Percentiles rank a stretch among this genome's conserved stretches.
Evolutionary conservation across 2,888 invertebrate species (phyloP).

Genomic region (Prostheceraeus crozeri): DNA sequence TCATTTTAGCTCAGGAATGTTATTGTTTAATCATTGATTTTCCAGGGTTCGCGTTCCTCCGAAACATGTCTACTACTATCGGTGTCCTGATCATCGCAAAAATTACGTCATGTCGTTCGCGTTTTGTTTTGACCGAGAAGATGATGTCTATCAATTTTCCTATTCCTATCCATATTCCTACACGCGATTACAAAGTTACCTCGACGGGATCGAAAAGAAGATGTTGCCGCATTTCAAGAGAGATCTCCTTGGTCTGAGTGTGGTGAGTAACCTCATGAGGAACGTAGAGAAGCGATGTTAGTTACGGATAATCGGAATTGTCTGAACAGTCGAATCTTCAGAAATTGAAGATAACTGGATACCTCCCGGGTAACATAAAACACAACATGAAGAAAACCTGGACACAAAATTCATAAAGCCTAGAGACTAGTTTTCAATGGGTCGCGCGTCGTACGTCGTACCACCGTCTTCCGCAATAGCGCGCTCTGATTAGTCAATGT

Average conservation of each 20-base stretch:
- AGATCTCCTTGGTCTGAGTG: conserved; percentile 59
- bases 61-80: conserved; percentile 80
- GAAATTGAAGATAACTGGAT: too few species aligned
- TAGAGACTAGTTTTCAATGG: too few species aligned
- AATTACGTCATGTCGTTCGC: conserved; percentile 86
- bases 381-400: too few species aligned
- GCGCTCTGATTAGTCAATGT: too few species aligned
- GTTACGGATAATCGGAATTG: not conserved
- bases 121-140: conserved; percentile 86
- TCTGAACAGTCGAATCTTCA: too few species aligned
- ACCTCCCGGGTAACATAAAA: too few species aligned
- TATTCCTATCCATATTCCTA: conserved; percentile 92
- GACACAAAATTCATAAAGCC: too few species aligned
- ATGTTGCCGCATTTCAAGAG: conserved; percentile 63
- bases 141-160: conserved; percentile 88
- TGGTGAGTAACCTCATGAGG: conserved; percentile 46
- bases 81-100: conserved; percentile 72
- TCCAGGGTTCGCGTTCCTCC: conserved; percentile 59
- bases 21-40: too few species aligned
- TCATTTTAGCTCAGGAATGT: too few species aligned
- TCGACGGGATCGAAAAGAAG: conserved; percentile 67
- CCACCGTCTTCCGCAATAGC: too few species aligned
- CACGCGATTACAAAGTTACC: conserved; percentile 74
- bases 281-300: not conserved
- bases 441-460: too few species aligned